A percentile compares a stretch with the other conserved stretches of the same genome.
These are phyloP conservation scores for Hystrix brachyura DNA, from an alignment of 2,113 vertebrate species.

Conservation along the genomic window DNA sequence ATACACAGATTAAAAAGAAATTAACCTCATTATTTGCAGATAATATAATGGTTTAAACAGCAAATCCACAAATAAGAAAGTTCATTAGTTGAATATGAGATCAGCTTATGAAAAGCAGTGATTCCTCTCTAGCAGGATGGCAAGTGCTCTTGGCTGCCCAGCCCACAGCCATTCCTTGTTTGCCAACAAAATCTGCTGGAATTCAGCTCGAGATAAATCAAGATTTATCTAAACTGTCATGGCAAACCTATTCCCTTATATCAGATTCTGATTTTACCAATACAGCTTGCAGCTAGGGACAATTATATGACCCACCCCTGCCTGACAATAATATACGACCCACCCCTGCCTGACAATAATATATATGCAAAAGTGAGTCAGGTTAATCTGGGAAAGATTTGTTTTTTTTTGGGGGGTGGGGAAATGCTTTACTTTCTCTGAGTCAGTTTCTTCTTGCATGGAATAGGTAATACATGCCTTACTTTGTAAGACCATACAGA, in stretches of 20 bases:
- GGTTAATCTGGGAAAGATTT: no score
- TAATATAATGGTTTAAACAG: not conserved
- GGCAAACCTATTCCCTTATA: not conserved
- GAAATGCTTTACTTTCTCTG: no score
- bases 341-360: no score
- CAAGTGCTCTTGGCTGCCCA: not conserved
- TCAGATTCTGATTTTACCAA: no score
- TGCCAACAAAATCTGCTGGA: not conserved
- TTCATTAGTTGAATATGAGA: not conserved
- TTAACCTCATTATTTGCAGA: not conserved
- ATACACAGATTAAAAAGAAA: not conserved
- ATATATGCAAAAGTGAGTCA: no score
- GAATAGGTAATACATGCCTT: no score
- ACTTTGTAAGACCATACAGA: no score
- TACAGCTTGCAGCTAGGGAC: no score
- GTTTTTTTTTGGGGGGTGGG: no score
- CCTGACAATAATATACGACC: no score
- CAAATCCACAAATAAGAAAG: not conserved
- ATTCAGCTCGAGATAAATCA: not conserved
- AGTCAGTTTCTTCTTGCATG: no score
- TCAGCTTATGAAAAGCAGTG: not conserved
- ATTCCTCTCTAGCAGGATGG: not conserved
- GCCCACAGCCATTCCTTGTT: not conserved
- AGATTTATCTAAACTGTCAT: not conserved
- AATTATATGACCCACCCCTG: no score